Percentiles rank a stretch among this genome's conserved stretches.
Conservation (phyloP, 2,797 vertebrate genomes). For the Chrosomus eos region DNA sequence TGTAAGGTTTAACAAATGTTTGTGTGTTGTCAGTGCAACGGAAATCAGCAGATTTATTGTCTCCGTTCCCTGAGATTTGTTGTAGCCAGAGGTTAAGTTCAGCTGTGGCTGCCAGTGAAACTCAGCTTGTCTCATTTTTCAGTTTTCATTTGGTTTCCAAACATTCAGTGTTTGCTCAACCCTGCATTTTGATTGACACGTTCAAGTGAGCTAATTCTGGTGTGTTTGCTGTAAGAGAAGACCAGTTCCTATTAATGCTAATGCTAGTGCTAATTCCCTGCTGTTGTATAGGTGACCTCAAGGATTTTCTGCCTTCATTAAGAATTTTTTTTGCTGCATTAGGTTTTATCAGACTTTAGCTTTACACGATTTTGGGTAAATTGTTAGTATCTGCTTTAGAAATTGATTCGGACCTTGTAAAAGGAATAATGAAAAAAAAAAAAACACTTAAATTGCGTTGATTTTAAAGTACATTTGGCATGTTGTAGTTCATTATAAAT, state of each 20-base stretch:
- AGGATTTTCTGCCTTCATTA: not conserved
- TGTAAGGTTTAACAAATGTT: slow-evolving; percentile 19
- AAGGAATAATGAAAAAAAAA: not conserved
- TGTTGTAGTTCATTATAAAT: not conserved
- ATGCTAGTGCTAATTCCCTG: not conserved
- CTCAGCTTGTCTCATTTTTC: not conserved
- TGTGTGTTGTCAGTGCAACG: slow-evolving; percentile 18
- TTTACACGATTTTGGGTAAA: not conserved
- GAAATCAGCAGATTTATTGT: slow-evolving; percentile 3
- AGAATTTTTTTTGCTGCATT: not conserved
- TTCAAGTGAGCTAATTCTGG: slow-evolving; percentile 10
- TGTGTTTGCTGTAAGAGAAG: not conserved
- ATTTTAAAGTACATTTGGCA: not conserved
- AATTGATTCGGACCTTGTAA: not conserved
- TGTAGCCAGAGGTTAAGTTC: slow-evolving; percentile 16
- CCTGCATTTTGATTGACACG: not conserved
- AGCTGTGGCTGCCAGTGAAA: not conserved
- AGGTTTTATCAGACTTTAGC: not conserved
- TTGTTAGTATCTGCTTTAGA: not conserved
- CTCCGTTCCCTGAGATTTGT: not conserved
- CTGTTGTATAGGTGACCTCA: not conserved
- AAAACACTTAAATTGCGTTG: not conserved
- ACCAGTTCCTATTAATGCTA: not conserved
- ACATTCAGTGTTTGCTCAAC: not conserved
- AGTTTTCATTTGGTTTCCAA: slow-evolving; percentile 10